These are phyloP conservation scores for Stegodyphus dumicola DNA, from an alignment of 1,140 invertebrate genomes.

Conservation along the genomic window DNA sequence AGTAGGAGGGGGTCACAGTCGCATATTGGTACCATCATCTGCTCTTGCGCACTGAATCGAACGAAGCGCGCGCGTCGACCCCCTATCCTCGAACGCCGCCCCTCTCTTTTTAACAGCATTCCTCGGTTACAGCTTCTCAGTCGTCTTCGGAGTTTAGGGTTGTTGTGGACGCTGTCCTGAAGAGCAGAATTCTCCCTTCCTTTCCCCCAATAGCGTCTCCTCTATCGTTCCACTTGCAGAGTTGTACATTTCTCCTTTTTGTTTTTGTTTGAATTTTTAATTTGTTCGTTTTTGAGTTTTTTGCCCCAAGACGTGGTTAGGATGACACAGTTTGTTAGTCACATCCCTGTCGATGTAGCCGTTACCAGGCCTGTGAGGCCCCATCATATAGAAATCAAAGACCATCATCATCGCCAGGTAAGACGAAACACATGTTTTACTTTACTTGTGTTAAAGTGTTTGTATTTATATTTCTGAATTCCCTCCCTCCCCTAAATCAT, in stretches of 20 bases:
- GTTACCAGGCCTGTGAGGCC: slow-evolving; percentile 52
- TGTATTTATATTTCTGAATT: neutral
- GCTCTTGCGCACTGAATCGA: slow-evolving; percentile 54
- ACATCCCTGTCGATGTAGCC: slow-evolving; percentile 60
- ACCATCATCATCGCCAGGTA: slow-evolving; percentile 57
- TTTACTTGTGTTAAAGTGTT: neutral
- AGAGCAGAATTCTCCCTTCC: slow-evolving; percentile 48
- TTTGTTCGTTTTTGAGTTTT: slow-evolving; percentile 19
- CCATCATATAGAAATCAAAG: slow-evolving; percentile 60
- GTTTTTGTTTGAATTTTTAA: neutral
- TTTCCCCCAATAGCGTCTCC: neutral
- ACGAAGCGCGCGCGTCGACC: slow-evolving; percentile 21
- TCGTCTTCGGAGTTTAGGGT: too few species aligned
- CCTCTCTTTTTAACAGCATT: neutral
- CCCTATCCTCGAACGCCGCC: neutral
- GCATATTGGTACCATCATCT: slow-evolving; percentile 26
- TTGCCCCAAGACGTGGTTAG: neutral
- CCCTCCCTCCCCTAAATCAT: neutral
- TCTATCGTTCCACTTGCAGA: too few species aligned
- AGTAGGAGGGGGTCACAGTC: neutral
- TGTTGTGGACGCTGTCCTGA: slow-evolving; percentile 46
- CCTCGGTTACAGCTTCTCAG: neutral
- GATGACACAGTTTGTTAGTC: slow-evolving; percentile 61
- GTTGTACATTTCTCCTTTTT: too few species aligned
- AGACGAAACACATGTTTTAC: neutral